Percentiles rank a stretch among this genome's conserved stretches.
phyloP scores from a whole-genome alignment of 2,113 vertebrate species.

The Pyrgilauda ruficollis region DNA sequence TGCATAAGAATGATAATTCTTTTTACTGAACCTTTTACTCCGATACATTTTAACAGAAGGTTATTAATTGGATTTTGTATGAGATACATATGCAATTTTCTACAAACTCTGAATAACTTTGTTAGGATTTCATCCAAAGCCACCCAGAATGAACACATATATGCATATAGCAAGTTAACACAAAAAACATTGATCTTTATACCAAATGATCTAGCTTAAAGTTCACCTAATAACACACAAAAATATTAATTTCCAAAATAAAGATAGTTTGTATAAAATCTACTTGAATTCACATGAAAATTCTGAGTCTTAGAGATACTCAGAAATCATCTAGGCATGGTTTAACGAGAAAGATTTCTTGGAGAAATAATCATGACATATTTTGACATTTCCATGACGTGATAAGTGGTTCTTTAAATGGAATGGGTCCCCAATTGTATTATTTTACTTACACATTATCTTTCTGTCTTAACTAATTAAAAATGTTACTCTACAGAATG shows the following conservation, averaged over 20 bases:
- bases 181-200: not conserved
- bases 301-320: not conserved
- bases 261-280: not conserved
- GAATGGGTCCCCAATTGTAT: not conserved
- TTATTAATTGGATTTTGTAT: not conserved
- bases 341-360: not conserved
- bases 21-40: not conserved
- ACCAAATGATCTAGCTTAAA: not conserved
- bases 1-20: not conserved
- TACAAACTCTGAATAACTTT: not conserved
- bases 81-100: not conserved
- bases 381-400: not conserved
- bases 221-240: not conserved
- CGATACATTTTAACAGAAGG: not conserved
- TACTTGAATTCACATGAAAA: not conserved
- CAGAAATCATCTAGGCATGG: rapidly evolving
- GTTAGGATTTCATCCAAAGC: not conserved
- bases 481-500: not conserved
- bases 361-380: not conserved
- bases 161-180: not conserved
- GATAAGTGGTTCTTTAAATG: not conserved
- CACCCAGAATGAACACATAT: not conserved
- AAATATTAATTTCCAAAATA: not conserved
- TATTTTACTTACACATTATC: not conserved
- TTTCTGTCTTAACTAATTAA: not conserved